These are phyloP conservation scores for Thaleichthys pacificus DNA, from an alignment of 2,797 vertebrate genomes.

Conservation along the genomic window DNA sequence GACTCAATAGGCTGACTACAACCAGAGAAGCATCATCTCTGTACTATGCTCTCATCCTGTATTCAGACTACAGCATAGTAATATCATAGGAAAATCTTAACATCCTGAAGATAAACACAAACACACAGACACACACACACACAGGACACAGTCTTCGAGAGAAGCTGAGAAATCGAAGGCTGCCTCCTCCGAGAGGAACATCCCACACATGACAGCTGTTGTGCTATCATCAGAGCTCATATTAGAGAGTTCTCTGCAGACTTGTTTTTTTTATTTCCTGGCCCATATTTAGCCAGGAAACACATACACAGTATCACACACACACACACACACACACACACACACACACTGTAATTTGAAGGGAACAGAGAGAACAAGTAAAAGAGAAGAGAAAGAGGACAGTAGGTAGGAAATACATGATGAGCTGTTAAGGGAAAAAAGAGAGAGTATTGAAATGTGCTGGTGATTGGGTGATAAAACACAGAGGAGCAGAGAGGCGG, in stretches of 20 bases:
- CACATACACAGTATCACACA: constrained; percentile 12
- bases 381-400: too few relatives aligned
- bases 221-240: neutral
- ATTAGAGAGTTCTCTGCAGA: neutral
- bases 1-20: neutral
- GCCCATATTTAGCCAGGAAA: too few relatives aligned
- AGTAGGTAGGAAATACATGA: neutral
- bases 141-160: neutral
- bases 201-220: constrained; percentile 6
- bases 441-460: neutral
- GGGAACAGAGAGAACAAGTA: neutral
- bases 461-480: neutral
- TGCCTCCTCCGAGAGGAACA: constrained; percentile 4
- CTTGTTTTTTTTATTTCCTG: constrained; percentile 3
- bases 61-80: too few relatives aligned
- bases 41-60: too few relatives aligned
- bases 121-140: constrained; percentile 1
- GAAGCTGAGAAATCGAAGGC: constrained; percentile 12
- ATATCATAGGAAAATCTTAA: too few relatives aligned
- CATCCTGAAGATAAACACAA: too few relatives aligned
- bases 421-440: neutral
- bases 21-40: neutral
- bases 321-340: constrained; percentile 10
- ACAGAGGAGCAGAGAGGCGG: neutral
- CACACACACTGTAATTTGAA: neutral